Percentiles rank a stretch among this genome's conserved stretches.
Conservation (phyloP, 2,888 invertebrate genomes). For the Venusia cambrica region DNA sequence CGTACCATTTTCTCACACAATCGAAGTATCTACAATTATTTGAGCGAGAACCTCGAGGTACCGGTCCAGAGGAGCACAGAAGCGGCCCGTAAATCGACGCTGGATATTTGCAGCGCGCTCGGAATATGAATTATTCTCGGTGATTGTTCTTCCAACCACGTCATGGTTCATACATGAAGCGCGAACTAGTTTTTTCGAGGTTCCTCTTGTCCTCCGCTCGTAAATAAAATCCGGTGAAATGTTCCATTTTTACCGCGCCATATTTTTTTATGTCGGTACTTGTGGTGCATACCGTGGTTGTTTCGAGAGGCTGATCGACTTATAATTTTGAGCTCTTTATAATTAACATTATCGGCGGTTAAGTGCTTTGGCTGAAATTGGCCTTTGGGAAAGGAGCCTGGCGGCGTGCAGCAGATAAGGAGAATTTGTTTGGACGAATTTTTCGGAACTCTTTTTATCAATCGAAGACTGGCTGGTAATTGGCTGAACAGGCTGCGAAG, state of each 20-base stretch:
- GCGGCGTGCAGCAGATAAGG: conserved; percentile 61
- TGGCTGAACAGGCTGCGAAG: conserved; percentile 62
- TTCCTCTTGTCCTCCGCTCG: conserved; percentile 50
- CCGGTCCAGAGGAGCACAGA: conserved; percentile 64
- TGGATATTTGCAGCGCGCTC: conserved; percentile 75
- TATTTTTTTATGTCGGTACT: conserved; percentile 42
- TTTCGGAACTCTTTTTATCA: conserved; percentile 75
- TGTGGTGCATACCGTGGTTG: conserved; percentile 18
- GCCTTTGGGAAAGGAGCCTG: conserved; percentile 50
- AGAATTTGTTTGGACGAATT: conserved; percentile 71
- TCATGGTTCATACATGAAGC: conserved; percentile 81
- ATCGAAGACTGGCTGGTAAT: conserved; percentile 68
- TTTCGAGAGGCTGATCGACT: conserved; percentile 41
- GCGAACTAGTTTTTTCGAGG: conserved; percentile 73
- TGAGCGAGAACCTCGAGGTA: conserved; percentile 72
- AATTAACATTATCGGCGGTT: conserved; percentile 59
- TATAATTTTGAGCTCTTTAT: conserved; percentile 52
- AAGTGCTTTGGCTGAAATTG: conserved; percentile 49
- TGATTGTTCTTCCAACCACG: conserved; percentile 75
- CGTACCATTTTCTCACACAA: conserved; percentile 70
- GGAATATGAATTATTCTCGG: conserved; percentile 79
- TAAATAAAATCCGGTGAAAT: conserved; percentile 64
- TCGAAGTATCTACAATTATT: conserved; percentile 80
- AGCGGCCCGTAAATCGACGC: conserved; percentile 66
- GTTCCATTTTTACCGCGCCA: conserved; percentile 51